Evolutionary conservation across 2,113 vertebrate genomes (phyloP), one percentile per base, ranked within the genome.

Genomic region (Tympanuchus pallidicinctus): DNA sequence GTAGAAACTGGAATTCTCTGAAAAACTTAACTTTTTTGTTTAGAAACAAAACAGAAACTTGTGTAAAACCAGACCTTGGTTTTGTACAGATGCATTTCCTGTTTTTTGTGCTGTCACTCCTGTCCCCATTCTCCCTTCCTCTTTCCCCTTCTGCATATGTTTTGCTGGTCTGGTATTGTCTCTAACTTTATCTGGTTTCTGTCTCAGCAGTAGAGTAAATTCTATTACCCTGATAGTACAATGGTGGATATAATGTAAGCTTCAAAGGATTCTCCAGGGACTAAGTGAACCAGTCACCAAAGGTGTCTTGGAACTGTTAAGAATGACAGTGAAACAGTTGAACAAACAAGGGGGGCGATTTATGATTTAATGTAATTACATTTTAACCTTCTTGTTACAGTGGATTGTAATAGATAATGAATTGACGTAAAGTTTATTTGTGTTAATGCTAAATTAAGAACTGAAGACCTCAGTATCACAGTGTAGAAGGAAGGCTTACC

Each of bases 171-270:
- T 95, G 92, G 80, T 95, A 90, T 89, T 96, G 89, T 97, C 93
- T 93, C 94, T 94, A 94, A 93, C 77, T 85, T 93, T 96, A 87
- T 96, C 90, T 95, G 60, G 89, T 88, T 86, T 97, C 96, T 95
- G 88, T 92, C 94, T 97, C 96, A 96, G 93, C 93, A 96, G 90
- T 93, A 96, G 91, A 95, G 90, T 96, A 94, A 96, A 94, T 92
- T 95, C 90, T 93, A 76, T 86, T 95, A 27, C 88, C 90, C 86
- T 89, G 72, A 10, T 94, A 92, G 93, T 95, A 63, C 89, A 92
- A 83, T 96, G 93, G 91, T 94, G 95, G 92, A 91, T 82, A 66
- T 50, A 93, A 95, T 95, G 32, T 78, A 93, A 91, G 84, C 95
- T 52, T 64, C 89, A 92, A 90, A 94, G 91, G 93, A 95, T 90